Evolutionary conservation across 2,797 vertebrate species (phyloP), one percentile per base, ranked within the genome.

Genomic region (Percopsis omiscomaycus): DNA sequence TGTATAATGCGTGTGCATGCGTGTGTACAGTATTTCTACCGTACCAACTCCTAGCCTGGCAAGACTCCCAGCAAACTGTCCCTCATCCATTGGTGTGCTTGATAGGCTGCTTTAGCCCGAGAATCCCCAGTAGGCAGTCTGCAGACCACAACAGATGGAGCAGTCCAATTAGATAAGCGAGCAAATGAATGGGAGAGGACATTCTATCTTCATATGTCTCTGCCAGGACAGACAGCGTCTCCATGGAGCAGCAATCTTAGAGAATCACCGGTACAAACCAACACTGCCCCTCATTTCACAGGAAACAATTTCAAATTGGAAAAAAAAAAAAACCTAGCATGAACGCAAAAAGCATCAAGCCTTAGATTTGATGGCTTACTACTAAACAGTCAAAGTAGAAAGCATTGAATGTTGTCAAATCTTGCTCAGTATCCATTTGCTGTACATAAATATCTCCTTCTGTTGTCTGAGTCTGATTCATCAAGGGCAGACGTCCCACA

Each of bases 81-180:
- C 83, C 85, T 72, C 53, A 70, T 77, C 86, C 22, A 83, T 81
- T 71, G 79, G 69, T 73, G 79, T 76, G 77, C 84, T 79, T 87
- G 86, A 90, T 89, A 66, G 70, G 84, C 86, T 82, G 83, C 72
- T 90, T 85, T 82, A 86, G 78, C 78, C 51, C 49, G 55, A 77
- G 57, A 77, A 55, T 83, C 71, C 86, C 86, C 83, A 71, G 37
- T 84, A 86, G 88, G 83, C 79, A 78, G 59, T 82, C 84, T 77
- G 79, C 74, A 74, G 79, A 78, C 85, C 85, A 78, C 79, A 86
- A 84, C 88, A 90, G 90, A 90, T 89, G 89, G 88, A 89, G 78
- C 67, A 82, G 86, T 84, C 90, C 88, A 90, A 89, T 91, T 90
- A 91, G 85, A 81, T 82, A 37, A 77, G 61, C 52, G 30, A 63